A percentile compares a stretch with the other conserved stretches of the same genome.
Conservation (phyloP, 2,888 invertebrate species). For the Amblyjoppa proteus region DNA sequence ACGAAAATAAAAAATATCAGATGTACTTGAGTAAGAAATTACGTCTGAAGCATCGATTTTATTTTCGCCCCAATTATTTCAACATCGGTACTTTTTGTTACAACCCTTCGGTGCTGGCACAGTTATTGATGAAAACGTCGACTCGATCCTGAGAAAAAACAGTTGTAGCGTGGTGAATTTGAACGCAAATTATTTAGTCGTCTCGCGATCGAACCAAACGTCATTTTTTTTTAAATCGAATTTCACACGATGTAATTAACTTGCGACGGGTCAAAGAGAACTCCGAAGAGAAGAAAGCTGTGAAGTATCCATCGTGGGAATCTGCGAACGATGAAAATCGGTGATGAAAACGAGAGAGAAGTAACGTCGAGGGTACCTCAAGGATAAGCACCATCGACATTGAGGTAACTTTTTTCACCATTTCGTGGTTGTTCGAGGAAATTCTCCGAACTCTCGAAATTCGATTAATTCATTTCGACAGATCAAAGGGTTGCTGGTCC, state of each 20-base stretch:
- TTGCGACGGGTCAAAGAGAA: background rate
- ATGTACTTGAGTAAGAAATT: background rate
- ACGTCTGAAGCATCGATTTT: background rate
- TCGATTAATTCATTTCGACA: background rate
- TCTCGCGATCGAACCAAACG: background rate
- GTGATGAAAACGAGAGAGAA: background rate
- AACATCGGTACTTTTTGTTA: background rate
- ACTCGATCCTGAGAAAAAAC: background rate
- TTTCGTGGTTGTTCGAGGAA: background rate
- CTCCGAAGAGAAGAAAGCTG: background rate
- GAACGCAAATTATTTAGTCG: background rate
- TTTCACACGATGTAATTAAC: background rate
- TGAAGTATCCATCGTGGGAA: background rate
- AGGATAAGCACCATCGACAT: background rate
- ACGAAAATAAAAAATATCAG: background rate
- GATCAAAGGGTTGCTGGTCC: background rate
- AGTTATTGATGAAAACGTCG: background rate
- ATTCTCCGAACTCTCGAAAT: background rate
- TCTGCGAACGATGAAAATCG: background rate
- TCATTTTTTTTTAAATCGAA: background rate
- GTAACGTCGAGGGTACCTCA: background rate
- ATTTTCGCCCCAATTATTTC: background rate
- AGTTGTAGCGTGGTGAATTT: background rate
- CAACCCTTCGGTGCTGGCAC: background rate
- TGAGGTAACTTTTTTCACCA: background rate